phyloP scores from a whole-genome alignment of 2,888 invertebrate genomes.

The Deilephila porcellus region DNA sequence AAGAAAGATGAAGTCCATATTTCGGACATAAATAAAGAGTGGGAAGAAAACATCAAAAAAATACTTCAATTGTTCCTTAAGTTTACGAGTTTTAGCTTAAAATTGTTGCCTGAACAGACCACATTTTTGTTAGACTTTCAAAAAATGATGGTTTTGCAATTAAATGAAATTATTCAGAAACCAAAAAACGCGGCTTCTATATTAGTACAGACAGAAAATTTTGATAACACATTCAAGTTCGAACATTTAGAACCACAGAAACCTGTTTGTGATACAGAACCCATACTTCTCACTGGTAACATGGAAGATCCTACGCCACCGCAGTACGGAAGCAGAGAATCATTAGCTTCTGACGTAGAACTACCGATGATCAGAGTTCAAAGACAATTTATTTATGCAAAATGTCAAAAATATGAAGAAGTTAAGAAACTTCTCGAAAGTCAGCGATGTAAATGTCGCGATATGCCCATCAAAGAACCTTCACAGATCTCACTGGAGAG shows the following conservation, averaged over 20 bases:
- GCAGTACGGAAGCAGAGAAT: constrained; percentile 69
- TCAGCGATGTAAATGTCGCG: constrained; percentile 64
- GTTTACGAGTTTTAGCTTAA: constrained; percentile 73
- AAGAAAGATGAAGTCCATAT: constrained; percentile 56
- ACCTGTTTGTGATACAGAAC: constrained; percentile 58
- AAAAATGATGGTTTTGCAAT: constrained; percentile 73
- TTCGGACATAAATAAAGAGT: constrained; percentile 64
- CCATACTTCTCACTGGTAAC: constrained; percentile 69
- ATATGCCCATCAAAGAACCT: constrained; percentile 34
- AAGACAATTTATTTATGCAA: constrained; percentile 71
- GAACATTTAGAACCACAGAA: constrained; percentile 42
- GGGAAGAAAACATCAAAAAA: constrained; percentile 73
- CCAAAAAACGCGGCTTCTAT: constrained; percentile 54
- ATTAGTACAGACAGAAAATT: constrained; percentile 56
- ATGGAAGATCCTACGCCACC: constrained; percentile 56
- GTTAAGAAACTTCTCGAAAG: constrained; percentile 65
- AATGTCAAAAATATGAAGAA: constrained; percentile 70
- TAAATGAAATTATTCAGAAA: constrained; percentile 72
- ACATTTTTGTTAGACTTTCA: constrained; percentile 74
- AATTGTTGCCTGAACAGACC: constrained; percentile 74
- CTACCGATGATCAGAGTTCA: constrained; percentile 65
- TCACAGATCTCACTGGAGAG: constrained; percentile 27
- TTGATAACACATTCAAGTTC: constrained; percentile 61
- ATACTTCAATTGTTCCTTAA: constrained; percentile 72
- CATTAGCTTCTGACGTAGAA: constrained; percentile 65